Base-by-base conservation (phyloP, 2,113 vertebrate species). In the Bujurquina vittata region DNA sequence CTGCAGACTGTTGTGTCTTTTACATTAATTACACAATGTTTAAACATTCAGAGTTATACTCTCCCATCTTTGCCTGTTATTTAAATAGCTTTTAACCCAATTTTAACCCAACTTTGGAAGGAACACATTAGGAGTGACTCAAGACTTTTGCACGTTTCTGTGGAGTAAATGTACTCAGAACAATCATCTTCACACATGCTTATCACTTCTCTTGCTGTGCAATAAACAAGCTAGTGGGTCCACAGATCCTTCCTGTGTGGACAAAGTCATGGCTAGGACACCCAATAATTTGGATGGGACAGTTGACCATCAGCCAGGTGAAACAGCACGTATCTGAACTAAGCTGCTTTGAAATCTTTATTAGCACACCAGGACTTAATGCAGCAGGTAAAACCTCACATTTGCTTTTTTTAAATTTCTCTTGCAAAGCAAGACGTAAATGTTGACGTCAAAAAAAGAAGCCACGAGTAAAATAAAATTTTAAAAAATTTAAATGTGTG, bases 261-360 rank as follows among this genome's bases (percentile, higher is more conserved):
- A 84, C 92, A 94, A 94, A 93, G 93, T 95, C 93, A 92, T 22
- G 63, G 80, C 85, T 78, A 93, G 93, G 92, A 87, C 93, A 87
- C 85, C 55, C 60, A 40, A 74, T 72, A n/a, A 77, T 55, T 54
- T 72, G 84, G 76, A 65, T 4, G 4, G 57, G 31, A 59, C 10
- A 35, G 22, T 22, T 75, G 87, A 72, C 49, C 12, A 5, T 73
- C 33, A 77, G 77, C 90, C 87, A 92, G 76, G 72, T 75, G 37
- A 80, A 62, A 62, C 89, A 63, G 91, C 82, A 75, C 62, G 88
- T 29, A 56, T 26, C 22, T 84, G 78, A 59, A 85, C 56, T 59
- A 14, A 60, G 79, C 80, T 78, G 78, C 74, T 69, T 57, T 58
- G 7, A 61, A 77, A 62, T 80, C 82, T 73, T 84, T 4, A 58